Evolutionary conservation across 2,888 invertebrate species (phyloP).

Genomic region (Agriopis marginaria): DNA sequence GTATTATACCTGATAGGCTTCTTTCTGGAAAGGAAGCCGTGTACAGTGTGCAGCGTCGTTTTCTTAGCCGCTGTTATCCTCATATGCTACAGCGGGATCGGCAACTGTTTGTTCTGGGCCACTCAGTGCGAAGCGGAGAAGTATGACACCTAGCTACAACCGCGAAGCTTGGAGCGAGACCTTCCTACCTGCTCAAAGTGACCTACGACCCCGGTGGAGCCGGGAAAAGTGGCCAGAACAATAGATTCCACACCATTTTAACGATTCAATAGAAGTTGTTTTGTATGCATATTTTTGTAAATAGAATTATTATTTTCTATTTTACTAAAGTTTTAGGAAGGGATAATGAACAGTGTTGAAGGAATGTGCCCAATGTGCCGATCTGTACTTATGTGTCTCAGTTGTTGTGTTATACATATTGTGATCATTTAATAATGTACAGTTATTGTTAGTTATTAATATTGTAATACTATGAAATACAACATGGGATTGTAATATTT

Average conservation of each 20-base stretch:
- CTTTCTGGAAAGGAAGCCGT: constrained; percentile 97
- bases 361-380: constrained; percentile 56
- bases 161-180: constrained; percentile 57
- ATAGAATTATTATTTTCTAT: constrained; percentile 60
- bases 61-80: constrained; percentile 97
- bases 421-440: constrained; percentile 24
- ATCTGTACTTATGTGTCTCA: constrained; percentile 71
- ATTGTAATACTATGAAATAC: constrained; percentile 63
- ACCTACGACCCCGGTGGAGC: constrained; percentile 60
- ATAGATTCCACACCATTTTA: constrained; percentile 26
- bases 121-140: constrained; percentile 90
- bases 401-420: constrained; percentile 60
- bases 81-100: constrained; percentile 98
- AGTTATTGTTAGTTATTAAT: constrained; percentile 42
- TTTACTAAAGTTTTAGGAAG: constrained; percentile 40
- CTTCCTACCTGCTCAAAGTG: constrained; percentile 71
- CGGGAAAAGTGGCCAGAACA: constrained; percentile 47
- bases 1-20: constrained; percentile 98
- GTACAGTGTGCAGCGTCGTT: constrained; percentile 98
- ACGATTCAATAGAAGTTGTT: constrained; percentile 47
- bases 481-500: constrained; percentile 51
- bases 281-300: constrained; percentile 76
- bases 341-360: constrained; percentile 43
- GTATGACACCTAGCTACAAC: constrained; percentile 78
- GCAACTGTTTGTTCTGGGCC: constrained; percentile 97